Evolutionary conservation across 2,797 vertebrate genomes (phyloP), one percentile per base, ranked within the genome.

Genomic region (Percopsis omiscomaycus): DNA sequence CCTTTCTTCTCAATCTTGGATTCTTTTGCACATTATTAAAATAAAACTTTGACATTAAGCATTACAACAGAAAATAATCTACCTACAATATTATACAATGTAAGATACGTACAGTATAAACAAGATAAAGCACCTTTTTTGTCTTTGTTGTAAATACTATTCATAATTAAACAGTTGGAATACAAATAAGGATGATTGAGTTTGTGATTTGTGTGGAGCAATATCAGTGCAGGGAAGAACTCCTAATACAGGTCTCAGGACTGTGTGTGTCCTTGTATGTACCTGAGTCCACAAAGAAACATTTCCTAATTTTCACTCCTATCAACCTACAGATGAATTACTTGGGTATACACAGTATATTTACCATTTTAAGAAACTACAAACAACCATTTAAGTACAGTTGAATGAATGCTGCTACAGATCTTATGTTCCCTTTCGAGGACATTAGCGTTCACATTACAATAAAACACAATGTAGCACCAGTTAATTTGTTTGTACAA

Each of bases 381-480:
- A 70, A 88, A 93, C 89, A 92, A 91, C 87, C 89, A 93, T 87
- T 91, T 91, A 42, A 75, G 83, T 78, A 86, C 82, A 82, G 85
- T 82, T 73, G 66, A 73, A 82, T 88, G 87, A 86, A 88, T 82
- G 79, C 64, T 69, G 89, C 91, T 92, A 91, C 89, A 92, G 85
- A 89, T 91, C 78, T 89, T 77, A 64, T 78, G 88, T 91, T 93
- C 86, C 86, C 84, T 85, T 88, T 86, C 72, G 87, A 93, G 91
- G 93, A 94, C 92, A 93, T 91, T 88, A 86, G 89, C 92, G 92
- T 98, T 99, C 98, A 99, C 98, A 99, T 98, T 98, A 95, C 89
- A 90, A 93, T 82, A 77, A 84, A 90, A 90, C 89, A 92, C 86
- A 82, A 93, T 84, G 93, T 97, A 99, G 97, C 96, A 98, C 98